Base-by-base conservation (phyloP, 2,113 vertebrate genomes). In the Elaphurus davidianus region DNA sequence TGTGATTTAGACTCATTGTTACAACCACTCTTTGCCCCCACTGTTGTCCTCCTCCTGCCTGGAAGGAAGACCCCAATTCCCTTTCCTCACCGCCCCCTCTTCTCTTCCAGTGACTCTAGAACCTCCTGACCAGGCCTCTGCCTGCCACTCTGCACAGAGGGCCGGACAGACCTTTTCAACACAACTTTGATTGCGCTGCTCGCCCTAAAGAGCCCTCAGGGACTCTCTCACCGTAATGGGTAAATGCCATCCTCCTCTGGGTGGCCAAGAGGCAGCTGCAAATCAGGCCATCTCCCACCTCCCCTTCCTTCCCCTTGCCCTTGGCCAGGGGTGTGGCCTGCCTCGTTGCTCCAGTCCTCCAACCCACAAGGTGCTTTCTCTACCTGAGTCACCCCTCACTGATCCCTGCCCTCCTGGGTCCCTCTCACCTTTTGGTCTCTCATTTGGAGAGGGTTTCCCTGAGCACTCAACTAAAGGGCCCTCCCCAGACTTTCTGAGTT, bases 11-110 rank as follows among this genome's bases (percentile, higher is more conserved):
- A 40, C 23, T 30, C 6, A 0, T n/a, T 19, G 5, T 57, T 6
- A 19, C 19, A 30, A 40, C 21, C 47, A 30, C 28, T 9, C 4
- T 86, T 50, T 23, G 33, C 60, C 81, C 45, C 52, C 1, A 9
- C 82, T 5, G 0, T 30, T 4, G 3, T 47, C 47, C 7, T 50
- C 52, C 13, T 62, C 5, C 25, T 33, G 3, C 33, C 33, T 43
- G 4, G 5, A 16, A 92, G 14, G 4, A 47, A 16, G 25, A 28
- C 30, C 28, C n/a, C 43, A 21, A 25, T 55, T 83, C 25, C 64
- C 8, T 5, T 13, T 59, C 16, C 8, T 52, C 19, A 9, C 33
- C 0, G 0, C 6, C 43, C 36, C 9, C 43, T 10, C n/a, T 0
- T 10, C 12, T 9, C 36, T 81, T 52, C 52, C 6, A 11, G n/a